A percentile compares a stretch with the other conserved stretches of the same genome.
These are phyloP conservation scores for Hyperoodon ampullatus DNA, from an alignment of 2,113 vertebrate species.

Conservation along the genomic window DNA sequence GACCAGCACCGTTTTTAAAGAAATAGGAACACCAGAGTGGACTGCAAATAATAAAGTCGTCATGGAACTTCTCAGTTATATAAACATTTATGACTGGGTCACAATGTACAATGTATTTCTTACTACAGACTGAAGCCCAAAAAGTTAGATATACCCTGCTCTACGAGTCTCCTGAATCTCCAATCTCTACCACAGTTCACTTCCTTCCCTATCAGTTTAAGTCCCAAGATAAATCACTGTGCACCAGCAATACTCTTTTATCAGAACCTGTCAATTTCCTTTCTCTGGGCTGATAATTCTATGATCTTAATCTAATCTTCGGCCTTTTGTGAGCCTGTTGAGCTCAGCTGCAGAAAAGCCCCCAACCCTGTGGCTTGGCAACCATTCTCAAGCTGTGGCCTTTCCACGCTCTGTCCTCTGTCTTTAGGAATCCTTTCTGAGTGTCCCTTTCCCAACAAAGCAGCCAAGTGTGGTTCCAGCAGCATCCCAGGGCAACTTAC, in stretches of 20 bases:
- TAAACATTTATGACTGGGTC: not conserved
- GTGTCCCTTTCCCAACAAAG: not conserved
- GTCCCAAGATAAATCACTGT: not conserved
- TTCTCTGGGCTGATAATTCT: not conserved
- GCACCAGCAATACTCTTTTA: not conserved
- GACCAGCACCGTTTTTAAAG: not conserved
- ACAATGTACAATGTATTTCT: not conserved
- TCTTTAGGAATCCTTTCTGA: not conserved
- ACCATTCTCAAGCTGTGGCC: not conserved
- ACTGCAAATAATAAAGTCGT: not conserved
- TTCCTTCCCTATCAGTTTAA: not conserved
- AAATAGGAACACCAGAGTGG: not conserved
- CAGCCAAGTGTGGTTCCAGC: not conserved
- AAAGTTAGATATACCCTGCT: not conserved
- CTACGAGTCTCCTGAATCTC: not conserved
- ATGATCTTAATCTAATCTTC: not conserved
- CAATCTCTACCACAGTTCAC: not conserved
- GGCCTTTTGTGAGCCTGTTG: not conserved
- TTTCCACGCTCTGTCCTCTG: rapidly evolving
- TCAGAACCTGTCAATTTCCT: not conserved
- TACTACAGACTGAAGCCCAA: not conserved
- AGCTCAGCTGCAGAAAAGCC: not conserved
- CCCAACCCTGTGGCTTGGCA: rapidly evolving
- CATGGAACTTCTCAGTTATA: not conserved
- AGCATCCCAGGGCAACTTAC: not conserved